Evolutionary conservation across 2,113 vertebrate genomes (phyloP), one percentile per base, ranked within the genome.

Genomic region (Dasyprocta punctata): DNA sequence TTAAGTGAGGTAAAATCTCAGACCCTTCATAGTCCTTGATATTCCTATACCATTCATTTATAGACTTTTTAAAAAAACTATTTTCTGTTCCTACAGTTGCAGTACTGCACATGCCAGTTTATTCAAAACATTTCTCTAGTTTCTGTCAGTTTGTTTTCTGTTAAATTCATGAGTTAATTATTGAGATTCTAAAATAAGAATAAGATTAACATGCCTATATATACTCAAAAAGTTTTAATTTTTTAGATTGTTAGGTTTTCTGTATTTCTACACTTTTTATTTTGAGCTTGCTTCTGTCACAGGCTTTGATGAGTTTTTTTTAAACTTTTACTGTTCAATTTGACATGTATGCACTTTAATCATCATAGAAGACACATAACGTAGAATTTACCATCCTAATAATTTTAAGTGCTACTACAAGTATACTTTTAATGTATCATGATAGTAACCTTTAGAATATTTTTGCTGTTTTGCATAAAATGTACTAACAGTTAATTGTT

Each of bases 221-320:
- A 16, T 78, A 67, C 5, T 58, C 30, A 65, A 47, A 58, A 89
- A 41, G 78, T 19, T 73, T 89, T 19, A 14, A 13, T 89, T 22
- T 77, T 96, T 58, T 78, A 86, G 38, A 56, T 84, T 92, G 58
- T 14, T 6, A 52, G 41, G 60, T 89, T 85, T 86, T 78, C 73
- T 85, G 52, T 14, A 93, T 60, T 82, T 65, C 49, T 80, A 52
- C n/a, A 52, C 33, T 67, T 52, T 82, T 90, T 14, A 81, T 61
- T 81, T 82, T 91, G 49, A 75, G 7, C 83, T 56, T 87, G 17
- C 24, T 86, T 63, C 30, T 83, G 16, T 93, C 22, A 89, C 33
- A 90, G n/a, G 14, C 47, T 93, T 86, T 90, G 28, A 67, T 47
- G 24, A 52, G 28, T 95, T 85, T 83, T 49, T 71, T 92, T 69